Evolutionary conservation across 2,888 invertebrate genomes (phyloP).

Genomic region (Leptinotarsa rubiginosa): DNA sequence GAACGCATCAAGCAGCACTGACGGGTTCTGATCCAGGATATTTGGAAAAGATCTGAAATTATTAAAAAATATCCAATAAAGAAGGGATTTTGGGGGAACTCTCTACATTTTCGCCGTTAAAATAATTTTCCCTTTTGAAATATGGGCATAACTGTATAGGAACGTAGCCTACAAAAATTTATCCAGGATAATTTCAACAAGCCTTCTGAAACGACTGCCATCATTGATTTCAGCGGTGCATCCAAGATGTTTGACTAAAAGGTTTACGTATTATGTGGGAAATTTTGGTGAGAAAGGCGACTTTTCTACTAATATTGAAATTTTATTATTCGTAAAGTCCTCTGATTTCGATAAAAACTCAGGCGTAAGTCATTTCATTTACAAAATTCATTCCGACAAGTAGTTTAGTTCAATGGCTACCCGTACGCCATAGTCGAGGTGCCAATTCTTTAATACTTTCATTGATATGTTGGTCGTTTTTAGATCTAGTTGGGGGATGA

Average conservation of each 20-base stretch:
- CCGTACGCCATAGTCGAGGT: conserved; percentile 48
- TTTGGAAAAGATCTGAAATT: conserved; percentile 11
- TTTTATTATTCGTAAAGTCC: conserved; percentile 37
- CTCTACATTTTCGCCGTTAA: not conserved
- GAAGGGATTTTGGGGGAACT: not conserved
- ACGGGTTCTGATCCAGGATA: conserved; percentile 10
- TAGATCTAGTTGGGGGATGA: conserved; percentile 25
- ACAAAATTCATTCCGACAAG: conserved; percentile 57
- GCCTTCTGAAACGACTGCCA: conserved; percentile 58
- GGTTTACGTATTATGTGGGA: conserved; percentile 62
- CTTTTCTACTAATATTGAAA: conserved; percentile 61
- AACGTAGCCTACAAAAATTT: conserved; percentile 4
- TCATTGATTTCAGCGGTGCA: conserved; percentile 68
- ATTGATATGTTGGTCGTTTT: conserved; percentile 37
- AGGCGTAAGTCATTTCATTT: conserved; percentile 56
- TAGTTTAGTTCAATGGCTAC: conserved; percentile 59
- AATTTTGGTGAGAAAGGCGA: conserved; percentile 57
- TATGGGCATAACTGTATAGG: not conserved
- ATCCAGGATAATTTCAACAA: conserved; percentile 17
- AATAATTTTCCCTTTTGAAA: not conserved
- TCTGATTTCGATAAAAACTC: conserved; percentile 46
- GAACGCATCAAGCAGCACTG: not conserved
- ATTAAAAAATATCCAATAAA: conserved; percentile 5
- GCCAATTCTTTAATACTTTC: conserved; percentile 34
- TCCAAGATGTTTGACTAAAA: conserved; percentile 56